Evolutionary conservation across 2,797 vertebrate species (phyloP).

Genomic region (Bovichtus variegatus): DNA sequence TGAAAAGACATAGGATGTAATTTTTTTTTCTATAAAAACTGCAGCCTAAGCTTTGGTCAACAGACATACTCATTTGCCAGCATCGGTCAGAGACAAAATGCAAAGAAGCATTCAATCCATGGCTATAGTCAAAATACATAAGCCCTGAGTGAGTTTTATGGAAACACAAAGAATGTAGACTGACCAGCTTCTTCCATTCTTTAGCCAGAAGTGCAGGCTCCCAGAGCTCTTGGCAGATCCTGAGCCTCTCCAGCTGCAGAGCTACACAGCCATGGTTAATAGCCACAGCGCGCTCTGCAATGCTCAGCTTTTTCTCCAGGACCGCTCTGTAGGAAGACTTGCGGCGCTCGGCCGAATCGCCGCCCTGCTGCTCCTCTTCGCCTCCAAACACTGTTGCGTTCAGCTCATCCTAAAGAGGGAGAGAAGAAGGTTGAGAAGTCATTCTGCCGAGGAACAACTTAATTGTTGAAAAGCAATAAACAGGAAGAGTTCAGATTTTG

Average conservation of each 20-base stretch:
- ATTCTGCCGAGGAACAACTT: not conserved
- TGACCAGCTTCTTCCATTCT: conserved; percentile 95
- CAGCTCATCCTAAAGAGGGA: conserved; percentile 88
- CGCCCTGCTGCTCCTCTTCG: conserved; percentile 76
- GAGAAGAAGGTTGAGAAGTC: not conserved
- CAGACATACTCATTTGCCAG: not conserved
- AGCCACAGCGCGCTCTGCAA: conserved; percentile 92
- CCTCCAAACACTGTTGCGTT: conserved; percentile 66
- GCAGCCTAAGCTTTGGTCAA: not conserved
- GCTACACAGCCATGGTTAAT: conserved; percentile 90
- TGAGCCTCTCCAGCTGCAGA: conserved; percentile 91
- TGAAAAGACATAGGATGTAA: too few relatives aligned
- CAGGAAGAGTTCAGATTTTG: too few relatives aligned
- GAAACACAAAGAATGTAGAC: not conserved
- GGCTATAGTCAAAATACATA: not conserved
- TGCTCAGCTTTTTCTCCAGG: conserved; percentile 95
- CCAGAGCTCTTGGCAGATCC: conserved; percentile 92
- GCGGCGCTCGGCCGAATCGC: conserved; percentile 78
- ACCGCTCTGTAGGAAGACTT: conserved; percentile 87
- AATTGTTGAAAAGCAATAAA: not conserved
- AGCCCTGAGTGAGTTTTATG: not conserved
- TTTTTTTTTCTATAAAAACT: too few relatives aligned
- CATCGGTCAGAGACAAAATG: not conserved
- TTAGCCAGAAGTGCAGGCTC: conserved; percentile 90
- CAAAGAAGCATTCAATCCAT: not conserved